Evolutionary conservation across 37 sponge, comb jelly and placozoan species (phyloP).

Genomic region (Crambe crambe): DNA sequence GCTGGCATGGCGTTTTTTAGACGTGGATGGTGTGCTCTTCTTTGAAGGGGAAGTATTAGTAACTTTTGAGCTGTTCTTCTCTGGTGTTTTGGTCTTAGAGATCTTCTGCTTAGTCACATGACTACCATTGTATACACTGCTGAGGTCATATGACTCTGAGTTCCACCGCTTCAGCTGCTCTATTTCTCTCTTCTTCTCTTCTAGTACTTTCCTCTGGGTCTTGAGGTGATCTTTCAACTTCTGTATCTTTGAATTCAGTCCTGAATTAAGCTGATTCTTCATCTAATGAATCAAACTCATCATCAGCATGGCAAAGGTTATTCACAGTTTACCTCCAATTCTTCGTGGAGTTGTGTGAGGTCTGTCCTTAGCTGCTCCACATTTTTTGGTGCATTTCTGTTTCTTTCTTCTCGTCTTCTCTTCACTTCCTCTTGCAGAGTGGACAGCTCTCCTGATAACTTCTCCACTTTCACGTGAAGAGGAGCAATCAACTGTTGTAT

Average conservation of each 20-base stretch:
- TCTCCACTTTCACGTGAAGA: not conserved
- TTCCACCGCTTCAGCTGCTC: not conserved
- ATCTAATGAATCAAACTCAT: not conserved
- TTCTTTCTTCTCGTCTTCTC: slow-evolving; percentile 14
- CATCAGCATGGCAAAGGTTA: no score
- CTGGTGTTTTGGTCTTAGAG: not conserved
- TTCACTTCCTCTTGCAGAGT: slow-evolving; percentile 9
- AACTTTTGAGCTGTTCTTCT: not conserved
- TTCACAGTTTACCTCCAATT: slow-evolving; percentile 23
- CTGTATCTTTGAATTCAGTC: slow-evolving; percentile 35
- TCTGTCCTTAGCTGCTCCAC: slow-evolving; percentile 13
- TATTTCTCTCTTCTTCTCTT: slow-evolving; percentile 9
- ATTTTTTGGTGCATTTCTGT: slow-evolving; percentile 1
- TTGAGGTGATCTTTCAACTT: slow-evolving; percentile 14
- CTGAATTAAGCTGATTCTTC: slow-evolving; percentile 33
- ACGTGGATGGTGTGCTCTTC: slow-evolving; percentile 1
- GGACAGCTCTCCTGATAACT: not conserved
- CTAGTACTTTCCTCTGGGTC: slow-evolving; percentile 8
- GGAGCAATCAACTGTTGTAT: not conserved
- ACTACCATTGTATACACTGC: not conserved
- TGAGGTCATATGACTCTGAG: not conserved
- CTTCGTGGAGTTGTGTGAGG: slow-evolving; percentile 13
- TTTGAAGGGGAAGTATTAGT: not conserved
- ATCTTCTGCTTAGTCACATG: not conserved
- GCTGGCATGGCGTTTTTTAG: slow-evolving; percentile 27